Evolutionary conservation across 2,888 invertebrate genomes (phyloP), one percentile per base, ranked within the genome.

Genomic region (Cynaeus angustus): DNA sequence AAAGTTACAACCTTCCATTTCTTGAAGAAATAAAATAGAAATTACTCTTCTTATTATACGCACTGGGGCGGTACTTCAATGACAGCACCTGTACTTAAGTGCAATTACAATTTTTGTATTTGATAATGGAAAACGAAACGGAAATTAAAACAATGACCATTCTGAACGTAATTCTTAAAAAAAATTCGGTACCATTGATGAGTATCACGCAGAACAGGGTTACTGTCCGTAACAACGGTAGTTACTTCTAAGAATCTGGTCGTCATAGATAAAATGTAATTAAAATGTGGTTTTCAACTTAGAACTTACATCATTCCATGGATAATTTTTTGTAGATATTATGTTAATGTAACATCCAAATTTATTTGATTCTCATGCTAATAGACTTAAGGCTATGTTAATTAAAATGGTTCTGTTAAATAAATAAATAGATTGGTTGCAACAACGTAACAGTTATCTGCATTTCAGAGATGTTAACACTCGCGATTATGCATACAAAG

Each of bases 1-100:
- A 58, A 45, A 55, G 38, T 56, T 56, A 43, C 56, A 56, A 46
- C 59, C 59, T 30, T 59, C 59, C 46, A 59, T 59, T 59, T 59
- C 59, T 45, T 41, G 41, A 14, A 59, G 59, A 13, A 59, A 45
- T 58, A 58, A 59, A 59, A 59, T 33, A 59, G 26, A 59, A 59
- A 59, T 59, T 59, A 59, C 46, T 59, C 30, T 30, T 58, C 30
- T 28, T 59, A 46, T 59, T 59, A 46, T 59, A 59, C 43, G 43
- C 46, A n/a, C 33, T 37, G 16, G 46, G 59, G 59, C 59, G 59
- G 59, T 59, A 10, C 59, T 59, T 5, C 46, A 59, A 59, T 48
- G 59, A 59, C 59, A 59, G 59, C 14, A 59, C 43, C 56, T 56
- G 28, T 28, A 56, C 56, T 56, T 56, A 56, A 10, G 10, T 43